These are phyloP conservation scores for Protosalanx chinensis DNA, from an alignment of 2,797 vertebrate species.

Conservation along the genomic window DNA sequence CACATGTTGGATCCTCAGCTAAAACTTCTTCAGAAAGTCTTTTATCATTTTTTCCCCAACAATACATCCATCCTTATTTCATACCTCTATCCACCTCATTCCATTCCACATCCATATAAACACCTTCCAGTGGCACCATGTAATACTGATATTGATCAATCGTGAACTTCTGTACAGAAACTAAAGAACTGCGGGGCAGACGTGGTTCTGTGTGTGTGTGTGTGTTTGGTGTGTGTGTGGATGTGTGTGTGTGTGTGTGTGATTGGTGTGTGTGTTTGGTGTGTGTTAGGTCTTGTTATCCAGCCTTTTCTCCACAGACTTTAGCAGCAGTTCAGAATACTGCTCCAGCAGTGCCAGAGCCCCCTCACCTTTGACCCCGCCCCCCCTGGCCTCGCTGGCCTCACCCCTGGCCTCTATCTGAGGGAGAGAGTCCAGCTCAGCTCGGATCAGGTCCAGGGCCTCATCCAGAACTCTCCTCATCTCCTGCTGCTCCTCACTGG, in stretches of 20 bases:
- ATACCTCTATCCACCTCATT: background rate
- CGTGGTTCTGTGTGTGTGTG: background rate
- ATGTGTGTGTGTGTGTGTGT: background rate
- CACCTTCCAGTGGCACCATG: background rate
- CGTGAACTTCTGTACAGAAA: background rate
- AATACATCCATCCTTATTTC: constrained; percentile 23
- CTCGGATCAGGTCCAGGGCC: constrained; percentile 76
- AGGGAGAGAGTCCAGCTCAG: constrained; percentile 79
- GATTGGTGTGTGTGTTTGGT: constrained; percentile 15
- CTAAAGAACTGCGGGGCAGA: background rate
- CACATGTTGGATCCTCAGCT: background rate
- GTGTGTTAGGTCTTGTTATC: constrained; percentile 76
- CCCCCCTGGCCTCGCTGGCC: constrained; percentile 33
- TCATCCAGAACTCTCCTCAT: constrained; percentile 78
- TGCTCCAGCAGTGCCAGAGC: constrained; percentile 88
- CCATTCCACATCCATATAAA: background rate
- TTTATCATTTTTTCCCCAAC: constrained; percentile 5
- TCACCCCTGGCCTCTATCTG: constrained; percentile 33
- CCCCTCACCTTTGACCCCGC: constrained; percentile 55
- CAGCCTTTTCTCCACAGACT: constrained; percentile 87
- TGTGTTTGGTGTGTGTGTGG: constrained; percentile 18
- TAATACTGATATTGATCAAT: background rate
- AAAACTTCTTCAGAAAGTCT: background rate
- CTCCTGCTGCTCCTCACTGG: constrained; percentile 66
- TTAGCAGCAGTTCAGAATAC: constrained; percentile 88